Evolutionary conservation across 2,113 vertebrate species (phyloP).

Genomic region (Athene noctua): DNA sequence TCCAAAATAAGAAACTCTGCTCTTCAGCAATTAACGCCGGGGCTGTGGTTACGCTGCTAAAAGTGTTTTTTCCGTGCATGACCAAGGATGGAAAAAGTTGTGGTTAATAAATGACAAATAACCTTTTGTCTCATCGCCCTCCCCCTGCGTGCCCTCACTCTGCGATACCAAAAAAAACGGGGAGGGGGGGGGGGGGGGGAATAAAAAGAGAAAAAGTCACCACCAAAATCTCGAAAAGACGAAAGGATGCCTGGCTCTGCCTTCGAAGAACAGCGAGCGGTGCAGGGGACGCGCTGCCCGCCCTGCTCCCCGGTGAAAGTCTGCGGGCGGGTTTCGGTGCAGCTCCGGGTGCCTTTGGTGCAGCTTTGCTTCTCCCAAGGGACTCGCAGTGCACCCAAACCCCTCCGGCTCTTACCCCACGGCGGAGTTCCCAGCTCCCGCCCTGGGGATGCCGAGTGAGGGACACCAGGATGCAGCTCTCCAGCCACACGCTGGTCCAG

Average conservation of each 20-base stretch:
- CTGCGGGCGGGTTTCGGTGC: not conserved
- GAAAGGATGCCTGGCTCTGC: not conserved
- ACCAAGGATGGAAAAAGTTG: conserved; percentile 73
- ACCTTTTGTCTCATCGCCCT: conserved; percentile 44
- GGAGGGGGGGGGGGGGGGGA: not conserved
- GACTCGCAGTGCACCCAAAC: not conserved
- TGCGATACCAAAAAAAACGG: not conserved
- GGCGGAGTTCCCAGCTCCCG: not conserved
- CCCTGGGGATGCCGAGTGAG: not conserved
- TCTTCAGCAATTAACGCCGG: conserved; percentile 52
- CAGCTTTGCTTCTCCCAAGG: not conserved
- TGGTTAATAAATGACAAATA: conserved; percentile 72
- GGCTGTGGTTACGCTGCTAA: conserved; percentile 40
- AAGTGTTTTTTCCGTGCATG: conserved; percentile 67
- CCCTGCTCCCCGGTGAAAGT: not conserved
- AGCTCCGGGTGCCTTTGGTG: not conserved
- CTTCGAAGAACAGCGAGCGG: conserved; percentile 72
- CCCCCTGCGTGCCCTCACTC: not conserved
- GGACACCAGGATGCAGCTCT: not conserved
- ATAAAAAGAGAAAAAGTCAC: not conserved
- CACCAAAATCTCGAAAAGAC: conserved; percentile 30
- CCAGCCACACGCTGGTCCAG: not conserved
- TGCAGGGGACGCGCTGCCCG: not conserved
- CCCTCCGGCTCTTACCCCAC: accelerated
- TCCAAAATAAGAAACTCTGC: conserved; percentile 69